Evolutionary conservation across 2,888 invertebrate species (phyloP).

Genomic region (Rhagonycha fulva): DNA sequence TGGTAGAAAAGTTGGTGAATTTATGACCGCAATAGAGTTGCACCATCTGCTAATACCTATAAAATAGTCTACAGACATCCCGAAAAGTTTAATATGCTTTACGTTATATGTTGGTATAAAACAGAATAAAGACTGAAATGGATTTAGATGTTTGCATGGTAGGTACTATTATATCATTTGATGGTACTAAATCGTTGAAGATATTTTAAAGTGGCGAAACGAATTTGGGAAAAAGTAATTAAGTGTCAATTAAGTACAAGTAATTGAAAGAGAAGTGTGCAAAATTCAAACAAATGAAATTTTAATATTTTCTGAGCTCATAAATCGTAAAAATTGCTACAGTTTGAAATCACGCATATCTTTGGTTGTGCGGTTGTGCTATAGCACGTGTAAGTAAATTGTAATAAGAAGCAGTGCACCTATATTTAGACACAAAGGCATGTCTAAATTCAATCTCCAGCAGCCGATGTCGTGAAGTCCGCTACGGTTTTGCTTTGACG

Average conservation of each 20-base stretch:
- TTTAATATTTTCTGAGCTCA: not conserved
- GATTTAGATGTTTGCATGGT: not conserved
- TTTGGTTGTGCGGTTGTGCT: slow-evolving; percentile 1
- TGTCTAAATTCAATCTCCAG: slow-evolving; percentile 41
- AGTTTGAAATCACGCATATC: not conserved
- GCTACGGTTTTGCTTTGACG: slow-evolving; percentile 40
- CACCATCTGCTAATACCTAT: slow-evolving; percentile 44
- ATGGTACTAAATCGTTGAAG: too few species aligned
- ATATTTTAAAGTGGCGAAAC: too few species aligned
- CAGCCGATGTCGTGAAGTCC: slow-evolving; percentile 35
- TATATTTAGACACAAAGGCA: slow-evolving; percentile 44
- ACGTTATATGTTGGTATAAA: slow-evolving; percentile 13
- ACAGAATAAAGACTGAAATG: not conserved
- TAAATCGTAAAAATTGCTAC: not conserved
- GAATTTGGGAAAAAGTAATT: not conserved
- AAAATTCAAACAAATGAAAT: not conserved
- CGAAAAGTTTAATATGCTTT: slow-evolving; percentile 28
- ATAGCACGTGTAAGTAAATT: slow-evolving; percentile 23
- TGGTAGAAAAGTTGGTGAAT: slow-evolving; percentile 46
- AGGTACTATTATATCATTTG: too few species aligned
- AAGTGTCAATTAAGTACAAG: not conserved
- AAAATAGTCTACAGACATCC: slow-evolving; percentile 35
- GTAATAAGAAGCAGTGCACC: slow-evolving; percentile 28
- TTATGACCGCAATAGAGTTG: slow-evolving; percentile 49
- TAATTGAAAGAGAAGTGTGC: not conserved